These are phyloP conservation scores for Heliconius himera DNA, from an alignment of 1,140 invertebrate genomes.

Conservation along the genomic window DNA sequence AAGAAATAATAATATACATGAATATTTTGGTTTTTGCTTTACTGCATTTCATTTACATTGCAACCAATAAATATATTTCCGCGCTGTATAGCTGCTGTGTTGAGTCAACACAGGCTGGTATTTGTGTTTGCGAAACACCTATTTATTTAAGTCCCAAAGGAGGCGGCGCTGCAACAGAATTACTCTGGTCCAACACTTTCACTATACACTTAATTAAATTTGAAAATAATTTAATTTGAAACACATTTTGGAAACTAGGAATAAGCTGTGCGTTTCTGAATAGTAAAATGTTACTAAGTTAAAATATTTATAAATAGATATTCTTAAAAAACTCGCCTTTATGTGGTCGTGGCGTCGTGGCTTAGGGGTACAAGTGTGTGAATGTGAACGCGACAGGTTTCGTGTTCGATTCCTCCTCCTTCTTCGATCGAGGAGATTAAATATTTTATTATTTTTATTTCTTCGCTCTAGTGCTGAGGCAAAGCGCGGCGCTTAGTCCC, in stretches of 20 bases:
- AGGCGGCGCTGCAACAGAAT: slow-evolving; percentile 17
- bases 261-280: not conserved
- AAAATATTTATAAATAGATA: not conserved
- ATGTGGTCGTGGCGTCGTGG: too few species aligned
- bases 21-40: not conserved
- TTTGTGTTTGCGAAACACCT: slow-evolving; percentile 28
- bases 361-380: too few species aligned
- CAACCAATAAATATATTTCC: not conserved
- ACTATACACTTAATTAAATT: slow-evolving; percentile 23
- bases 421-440: not conserved
- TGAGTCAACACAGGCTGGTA: slow-evolving; percentile 16
- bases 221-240: slow-evolving; percentile 15
- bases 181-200: slow-evolving; percentile 27
- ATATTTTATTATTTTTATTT: too few species aligned
- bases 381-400: too few species aligned
- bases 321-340: too few species aligned
- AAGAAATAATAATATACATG: too few species aligned
- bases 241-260: slow-evolving; percentile 1
- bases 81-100: not conserved
- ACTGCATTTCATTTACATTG: not conserved
- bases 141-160: slow-evolving; percentile 30
- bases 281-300: not conserved
- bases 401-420: too few species aligned
- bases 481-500: too few species aligned
- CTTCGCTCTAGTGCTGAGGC: too few species aligned